Evolutionary conservation across 1,140 invertebrate species (phyloP), one percentile per base, ranked within the genome.

Genomic region (Neodiprion fabricii): DNA sequence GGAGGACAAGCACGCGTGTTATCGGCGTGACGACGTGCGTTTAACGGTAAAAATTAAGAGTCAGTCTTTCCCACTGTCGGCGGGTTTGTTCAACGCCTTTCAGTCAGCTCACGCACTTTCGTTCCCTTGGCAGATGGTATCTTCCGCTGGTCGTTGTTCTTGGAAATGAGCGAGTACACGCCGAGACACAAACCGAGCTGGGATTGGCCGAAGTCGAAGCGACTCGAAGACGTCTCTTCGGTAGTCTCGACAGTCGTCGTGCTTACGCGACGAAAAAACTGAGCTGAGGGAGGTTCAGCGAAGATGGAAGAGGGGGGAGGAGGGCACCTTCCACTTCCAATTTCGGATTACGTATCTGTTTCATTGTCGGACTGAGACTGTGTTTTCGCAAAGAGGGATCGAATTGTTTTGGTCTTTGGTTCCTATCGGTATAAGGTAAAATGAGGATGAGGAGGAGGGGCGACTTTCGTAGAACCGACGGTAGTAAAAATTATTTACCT

Each of bases 71-170:
- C 53, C n/a, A 9, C 9, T 17, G 53, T 61, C 53, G 53, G 53
- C 53, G 11, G 11, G 53, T 61, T 61, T 61, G 9, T 61, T 61
- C 53, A 61, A 61, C 53, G 9, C 11, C 11, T 40, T 61, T 61
- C 53, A 61, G 53, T 61, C 53, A 61, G 53, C 53, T 61, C 53
- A 61, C 53, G 53, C 53, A 61, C 53, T 61, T 61, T 61, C 9
- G 53, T 5, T 17, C 53, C n/a, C 53, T 14, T 4, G 9, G 11
- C 53, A 61, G 53, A 61, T 61, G 53, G 53, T 61, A 61, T 61
- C 53, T 61, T 61, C 11, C 11, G 4, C 53, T 61, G 5, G 53
- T 61, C 7, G 53, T 61, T 17, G 53, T 61, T 17, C 11, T 7
- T 14, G 53, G n/a, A 61, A 4, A 61, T 14, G 53, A 61, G 53